Evolutionary conservation across 2,888 invertebrate species (phyloP), one percentile per base, ranked within the genome.

Genomic region (Phengaris alcon): DNA sequence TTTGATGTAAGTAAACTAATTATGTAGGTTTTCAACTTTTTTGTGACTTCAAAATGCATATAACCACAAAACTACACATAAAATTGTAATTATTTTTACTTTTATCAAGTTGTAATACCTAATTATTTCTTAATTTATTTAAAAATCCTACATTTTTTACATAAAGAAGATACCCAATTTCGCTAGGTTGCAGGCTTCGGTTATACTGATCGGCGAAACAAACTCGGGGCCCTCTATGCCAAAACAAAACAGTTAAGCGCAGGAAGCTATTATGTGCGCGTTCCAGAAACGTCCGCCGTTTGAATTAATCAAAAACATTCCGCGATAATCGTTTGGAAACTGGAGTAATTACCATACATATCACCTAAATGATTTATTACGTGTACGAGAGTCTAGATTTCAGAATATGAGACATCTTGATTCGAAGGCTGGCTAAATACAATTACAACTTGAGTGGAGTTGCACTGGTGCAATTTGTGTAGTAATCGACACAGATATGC

Each of bases 301-400:
- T 64, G 44, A 64, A 64, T 64, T 64, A 64, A 64, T 64, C 64
- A 64, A 64, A 64, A 64, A 64, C 35, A 64, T 64, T 64, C 2
- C 64, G 64, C 64, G 64, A 13, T 35, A 64, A 35, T 64, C 64
- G 64, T 35, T 35, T 64, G 64, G 64, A 64, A 35, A 64, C 35
- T 64, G 64, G 64, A 64, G 64, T 64, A 64, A 64, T 64, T 64
- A 64, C 64, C 64, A 64, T 64, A 64, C 35, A 64, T 35, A 64
- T 64, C 64, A 64, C 64, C 35, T 64, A 35, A 64, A 35, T 64
- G 64, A 64, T 64, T 12, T 7, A 64, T 6, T 10, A 64, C 55
- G 35, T 12, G 52, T 10, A 64, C 55, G 35, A 35, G 52, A 52
- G 64, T 64, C 64, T 64, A 64, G 64, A 64, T 64, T 64, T 64